Percentiles rank a stretch among this genome's conserved stretches.
Conservation (phyloP, 2,888 invertebrate species). For the Gastracanthus pulcherrimus region DNA sequence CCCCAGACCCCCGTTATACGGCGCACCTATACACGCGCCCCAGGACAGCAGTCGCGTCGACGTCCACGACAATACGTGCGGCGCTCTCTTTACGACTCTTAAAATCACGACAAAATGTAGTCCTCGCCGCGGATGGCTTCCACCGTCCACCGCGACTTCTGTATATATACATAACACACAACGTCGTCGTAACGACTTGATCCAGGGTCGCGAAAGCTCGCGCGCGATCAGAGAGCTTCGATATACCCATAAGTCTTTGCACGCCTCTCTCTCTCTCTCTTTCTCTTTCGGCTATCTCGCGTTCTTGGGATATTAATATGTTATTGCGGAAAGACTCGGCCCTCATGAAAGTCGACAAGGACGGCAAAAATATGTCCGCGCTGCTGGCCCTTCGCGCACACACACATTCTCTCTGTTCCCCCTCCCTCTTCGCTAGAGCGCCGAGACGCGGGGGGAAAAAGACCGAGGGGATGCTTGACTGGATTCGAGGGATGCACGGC, state of each 20-base stretch:
- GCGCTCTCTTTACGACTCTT: conserved; percentile 73
- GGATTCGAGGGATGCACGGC: conserved; percentile 47
- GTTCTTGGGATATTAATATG: conserved; percentile 75
- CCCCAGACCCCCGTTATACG: neutral
- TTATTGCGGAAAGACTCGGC: conserved; percentile 77
- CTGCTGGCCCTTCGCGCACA: neutral
- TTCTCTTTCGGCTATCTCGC: conserved; percentile 22
- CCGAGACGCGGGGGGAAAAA: conserved; percentile 34
- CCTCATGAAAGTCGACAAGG: conserved; percentile 78
- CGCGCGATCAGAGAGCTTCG: neutral
- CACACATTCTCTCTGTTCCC: neutral
- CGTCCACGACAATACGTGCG: conserved; percentile 67
- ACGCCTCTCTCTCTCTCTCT: no score
- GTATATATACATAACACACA: no score
- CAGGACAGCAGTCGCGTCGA: neutral
- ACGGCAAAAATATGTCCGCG: conserved; percentile 75
- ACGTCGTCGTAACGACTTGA: neutral
- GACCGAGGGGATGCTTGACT: conserved; percentile 56
- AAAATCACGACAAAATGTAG: conserved; percentile 62
- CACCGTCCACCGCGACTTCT: no score
- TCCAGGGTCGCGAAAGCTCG: neutral
- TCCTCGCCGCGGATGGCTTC: no score
- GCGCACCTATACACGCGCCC: neutral
- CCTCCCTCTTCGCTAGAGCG: conserved; percentile 42
- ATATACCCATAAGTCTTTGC: conserved; percentile 24